These are phyloP conservation scores for Porites lutea DNA, from an alignment of 64 coral and sea anemone genomes.

Conservation along the genomic window DNA sequence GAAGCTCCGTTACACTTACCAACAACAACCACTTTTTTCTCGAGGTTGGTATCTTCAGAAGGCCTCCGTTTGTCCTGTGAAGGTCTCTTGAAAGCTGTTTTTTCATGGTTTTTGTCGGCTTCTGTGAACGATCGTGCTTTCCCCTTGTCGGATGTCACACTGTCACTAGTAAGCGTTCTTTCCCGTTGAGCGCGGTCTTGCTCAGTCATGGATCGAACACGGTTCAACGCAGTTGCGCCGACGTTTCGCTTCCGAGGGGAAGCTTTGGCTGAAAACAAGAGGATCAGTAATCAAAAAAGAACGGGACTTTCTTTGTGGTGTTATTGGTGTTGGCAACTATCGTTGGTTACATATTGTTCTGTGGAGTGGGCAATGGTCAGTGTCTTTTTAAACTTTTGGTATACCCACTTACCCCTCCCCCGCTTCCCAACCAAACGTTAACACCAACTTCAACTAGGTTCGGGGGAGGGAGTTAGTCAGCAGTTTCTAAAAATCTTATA, in stretches of 20 bases:
- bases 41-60: background rate
- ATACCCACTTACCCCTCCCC: no score
- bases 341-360: no score
- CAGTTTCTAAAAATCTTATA: no score
- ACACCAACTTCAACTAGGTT: no score
- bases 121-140: conserved; percentile 52
- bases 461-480: no score
- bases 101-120: conserved; percentile 28
- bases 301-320: no score
- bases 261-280: conserved; percentile 48
- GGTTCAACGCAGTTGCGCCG: background rate
- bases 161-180: conserved; percentile 63
- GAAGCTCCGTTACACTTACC: background rate
- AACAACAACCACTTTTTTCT: conserved; percentile 24
- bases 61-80: background rate
- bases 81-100: background rate
- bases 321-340: no score
- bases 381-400: no score
- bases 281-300: background rate
- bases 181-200: conserved; percentile 38
- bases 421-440: no score
- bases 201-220: conserved; percentile 62
- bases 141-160: conserved; percentile 23
- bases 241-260: conserved; percentile 67
- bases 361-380: no score